Evolutionary conservation across 2,113 vertebrate genomes (phyloP), one percentile per base, ranked within the genome.

Genomic region (Ochotona princeps): DNA sequence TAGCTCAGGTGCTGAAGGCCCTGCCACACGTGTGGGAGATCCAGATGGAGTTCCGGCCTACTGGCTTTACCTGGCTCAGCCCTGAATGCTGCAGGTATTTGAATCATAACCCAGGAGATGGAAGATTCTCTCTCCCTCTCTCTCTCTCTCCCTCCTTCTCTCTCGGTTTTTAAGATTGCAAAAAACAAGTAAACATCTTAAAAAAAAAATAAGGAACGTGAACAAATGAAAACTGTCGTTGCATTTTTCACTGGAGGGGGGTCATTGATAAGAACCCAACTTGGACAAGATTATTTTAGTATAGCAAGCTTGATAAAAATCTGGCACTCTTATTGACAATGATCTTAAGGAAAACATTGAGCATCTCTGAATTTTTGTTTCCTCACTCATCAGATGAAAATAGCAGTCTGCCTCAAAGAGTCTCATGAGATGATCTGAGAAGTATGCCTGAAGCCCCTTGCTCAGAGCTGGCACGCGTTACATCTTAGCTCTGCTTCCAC

Each of bases 381-480:
- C 32, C 54, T 91, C 61, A 25, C 13, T 92, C 8, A 26, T 28
- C 91, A 91, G 7, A 8, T 92, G 35, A 87, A 60, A 60, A 89
- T 74, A 54, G 69, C 32, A 66, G 57, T 80, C 78, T 73, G 18
- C 63, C 60, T 80, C 7, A 32, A 1, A 30, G 47, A 51, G 61
- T 54, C 89, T 13, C 12, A 54, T 67, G 5, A 80, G 28, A 57
- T 69, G 73, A 87, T 49, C 7, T 83, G 8, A 81, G 51, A 1
- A 32, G 35, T 44, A 32, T 60, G 2, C 67, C 17, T 28, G 23
- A 76, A 89, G 20, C 7, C 54, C 12, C 25, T 26, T 28, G 2
- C 38, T 47, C 51, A 75, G 67, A 83, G 32, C 5, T 80, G 32
- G 28, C 38, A 69, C 5, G 2, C 73, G 25, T 28, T 74, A 65